These are phyloP conservation scores for Leucoraja ocellata DNA, from an alignment of 2,797 vertebrate genomes.

Conservation along the genomic window DNA sequence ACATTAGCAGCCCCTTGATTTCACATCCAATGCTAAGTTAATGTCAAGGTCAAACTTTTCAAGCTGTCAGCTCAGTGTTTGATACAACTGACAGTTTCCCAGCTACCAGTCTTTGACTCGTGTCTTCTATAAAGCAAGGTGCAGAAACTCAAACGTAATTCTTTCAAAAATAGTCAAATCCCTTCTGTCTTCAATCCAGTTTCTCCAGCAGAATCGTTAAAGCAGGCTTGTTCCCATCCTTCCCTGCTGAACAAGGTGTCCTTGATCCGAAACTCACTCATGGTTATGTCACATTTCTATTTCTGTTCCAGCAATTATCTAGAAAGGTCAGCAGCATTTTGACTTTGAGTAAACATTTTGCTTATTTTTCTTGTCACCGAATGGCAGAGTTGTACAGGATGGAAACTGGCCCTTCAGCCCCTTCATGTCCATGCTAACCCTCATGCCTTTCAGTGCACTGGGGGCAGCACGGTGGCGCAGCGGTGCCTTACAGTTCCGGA, in stretches of 20 bases:
- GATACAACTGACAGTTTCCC: neutral
- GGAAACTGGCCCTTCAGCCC: no score
- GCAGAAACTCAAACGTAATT: neutral
- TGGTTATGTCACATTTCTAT: neutral
- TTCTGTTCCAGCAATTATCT: neutral
- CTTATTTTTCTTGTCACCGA: neutral
- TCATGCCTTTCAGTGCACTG: no score
- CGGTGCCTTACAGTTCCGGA: no score
- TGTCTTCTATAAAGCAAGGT: neutral
- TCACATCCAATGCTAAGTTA: neutral
- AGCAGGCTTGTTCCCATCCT: neutral
- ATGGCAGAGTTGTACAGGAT: no score
- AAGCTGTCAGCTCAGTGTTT: neutral
- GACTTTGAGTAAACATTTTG: neutral
- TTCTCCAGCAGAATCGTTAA: neutral
- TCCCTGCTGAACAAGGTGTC: neutral
- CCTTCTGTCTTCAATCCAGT: neutral
- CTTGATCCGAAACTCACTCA: neutral
- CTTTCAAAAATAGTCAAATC: neutral
- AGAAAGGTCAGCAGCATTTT: neutral
- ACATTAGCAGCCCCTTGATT: neutral
- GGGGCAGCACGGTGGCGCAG: no score
- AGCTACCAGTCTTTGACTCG: neutral
- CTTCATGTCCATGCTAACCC: no score
- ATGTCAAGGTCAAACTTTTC: neutral